These are phyloP conservation scores for Siniperca chuatsi DNA, from an alignment of 2,113 vertebrate species.

Conservation along the genomic window DNA sequence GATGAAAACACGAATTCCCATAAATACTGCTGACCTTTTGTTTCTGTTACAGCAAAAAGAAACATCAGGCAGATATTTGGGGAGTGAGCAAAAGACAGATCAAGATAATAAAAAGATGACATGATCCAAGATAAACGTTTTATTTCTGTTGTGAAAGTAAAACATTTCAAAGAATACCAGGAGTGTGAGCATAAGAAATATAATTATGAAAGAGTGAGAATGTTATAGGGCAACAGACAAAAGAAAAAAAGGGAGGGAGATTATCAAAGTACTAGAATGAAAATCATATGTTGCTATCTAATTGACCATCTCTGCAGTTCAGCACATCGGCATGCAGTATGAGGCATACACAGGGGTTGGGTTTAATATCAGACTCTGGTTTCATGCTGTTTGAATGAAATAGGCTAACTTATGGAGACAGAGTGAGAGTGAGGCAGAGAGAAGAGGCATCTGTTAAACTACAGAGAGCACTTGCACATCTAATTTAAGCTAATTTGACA, in stretches of 20 bases:
- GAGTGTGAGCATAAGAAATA: constrained; percentile 24
- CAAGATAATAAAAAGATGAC: constrained; percentile 55
- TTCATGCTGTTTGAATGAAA: constrained; percentile 39
- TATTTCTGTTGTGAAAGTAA: constrained; percentile 15
- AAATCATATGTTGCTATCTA: constrained; percentile 61
- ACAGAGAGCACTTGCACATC: constrained; percentile 38
- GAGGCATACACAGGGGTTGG: constrained; percentile 2
- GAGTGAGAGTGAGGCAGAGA: not conserved
- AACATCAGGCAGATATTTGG: constrained; percentile 45
- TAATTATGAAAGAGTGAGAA: constrained; percentile 37
- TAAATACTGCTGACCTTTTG: constrained; percentile 71
- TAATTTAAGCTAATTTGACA: constrained; percentile 68
- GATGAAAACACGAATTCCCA: constrained; percentile 55
- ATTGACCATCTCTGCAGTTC: constrained; percentile 62
- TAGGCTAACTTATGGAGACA: not conserved
- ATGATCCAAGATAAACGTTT: constrained; percentile 46
- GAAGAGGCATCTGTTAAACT: constrained; percentile 47
- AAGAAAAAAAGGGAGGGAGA: constrained; percentile 18
- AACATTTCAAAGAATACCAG: constrained; percentile 44
- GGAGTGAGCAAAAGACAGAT: constrained; percentile 46
- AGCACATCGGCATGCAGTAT: constrained; percentile 41
- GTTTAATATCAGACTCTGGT: constrained; percentile 51
- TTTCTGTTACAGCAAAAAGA: constrained; percentile 50
- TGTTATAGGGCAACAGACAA: constrained; percentile 37
- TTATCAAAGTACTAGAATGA: constrained; percentile 43